A percentile compares a stretch with the other conserved stretches of the same genome.
Conservation (phyloP, 2,113 vertebrate species). For the Sigmodon hispidus region DNA sequence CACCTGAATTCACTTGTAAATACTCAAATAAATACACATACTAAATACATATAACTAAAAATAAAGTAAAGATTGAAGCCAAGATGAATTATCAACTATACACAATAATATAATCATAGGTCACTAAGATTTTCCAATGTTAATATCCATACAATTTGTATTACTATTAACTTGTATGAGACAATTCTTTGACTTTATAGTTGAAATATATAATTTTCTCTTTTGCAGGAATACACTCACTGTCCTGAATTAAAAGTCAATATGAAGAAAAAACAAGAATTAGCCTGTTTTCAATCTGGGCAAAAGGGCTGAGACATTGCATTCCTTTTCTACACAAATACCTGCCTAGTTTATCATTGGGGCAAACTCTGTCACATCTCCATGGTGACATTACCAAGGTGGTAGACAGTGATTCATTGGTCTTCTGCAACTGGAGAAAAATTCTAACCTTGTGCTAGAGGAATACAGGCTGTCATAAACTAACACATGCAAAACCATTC, state of each 20-base stretch:
- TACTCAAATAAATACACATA: neutral
- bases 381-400: neutral
- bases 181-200: neutral
- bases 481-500: neutral
- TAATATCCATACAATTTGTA: neutral
- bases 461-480: neutral
- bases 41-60: neutral
- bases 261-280: neutral
- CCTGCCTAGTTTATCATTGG: neutral
- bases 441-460: neutral
- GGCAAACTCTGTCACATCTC: neutral
- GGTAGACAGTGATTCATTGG: neutral
- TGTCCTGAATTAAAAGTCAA: conserved; percentile 40
- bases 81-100: neutral
- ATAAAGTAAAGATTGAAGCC: neutral
- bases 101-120: neutral
- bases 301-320: neutral
- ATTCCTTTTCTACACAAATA: neutral
- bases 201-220: conserved; percentile 24
- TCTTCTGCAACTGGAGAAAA: neutral
- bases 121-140: neutral
- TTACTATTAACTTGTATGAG: neutral
- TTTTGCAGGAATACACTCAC: neutral
- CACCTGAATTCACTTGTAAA: neutral
- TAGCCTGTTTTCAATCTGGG: conserved; percentile 24